Evolutionary conservation across 2,113 vertebrate species (phyloP).

Genomic region (Sphyrna mokarran): DNA sequence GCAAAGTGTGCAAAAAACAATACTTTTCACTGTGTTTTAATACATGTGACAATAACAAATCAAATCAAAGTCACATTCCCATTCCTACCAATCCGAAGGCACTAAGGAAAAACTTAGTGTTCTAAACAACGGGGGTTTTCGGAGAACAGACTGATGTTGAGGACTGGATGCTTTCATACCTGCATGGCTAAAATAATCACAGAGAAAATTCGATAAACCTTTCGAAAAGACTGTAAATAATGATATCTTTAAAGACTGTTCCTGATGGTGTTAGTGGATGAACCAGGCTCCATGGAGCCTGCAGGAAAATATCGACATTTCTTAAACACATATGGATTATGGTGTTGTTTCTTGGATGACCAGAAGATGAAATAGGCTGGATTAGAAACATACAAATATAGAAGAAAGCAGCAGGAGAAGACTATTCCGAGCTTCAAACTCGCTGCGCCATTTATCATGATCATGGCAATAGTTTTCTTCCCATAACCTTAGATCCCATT

Average conservation of each 20-base stretch:
- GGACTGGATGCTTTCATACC: neutral
- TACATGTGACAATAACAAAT: too few species aligned
- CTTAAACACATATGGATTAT: neutral
- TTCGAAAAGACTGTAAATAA: neutral
- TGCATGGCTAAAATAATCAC: neutral
- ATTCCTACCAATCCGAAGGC: neutral
- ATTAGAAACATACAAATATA: too few species aligned
- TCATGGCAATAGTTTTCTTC: too few species aligned
- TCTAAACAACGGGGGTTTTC: neutral
- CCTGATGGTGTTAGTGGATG: neutral
- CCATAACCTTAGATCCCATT: too few species aligned
- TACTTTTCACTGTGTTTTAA: too few species aligned
- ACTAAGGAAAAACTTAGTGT: neutral
- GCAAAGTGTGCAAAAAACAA: too few species aligned
- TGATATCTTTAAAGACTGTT: neutral
- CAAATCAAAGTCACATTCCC: too few species aligned
- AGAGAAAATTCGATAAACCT: neutral
- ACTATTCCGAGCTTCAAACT: too few species aligned
- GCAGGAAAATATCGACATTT: neutral
- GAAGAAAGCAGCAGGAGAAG: too few species aligned
- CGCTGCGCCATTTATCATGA: too few species aligned
- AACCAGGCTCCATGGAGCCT: neutral
- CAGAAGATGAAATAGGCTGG: too few species aligned
- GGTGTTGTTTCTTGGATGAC: neutral
- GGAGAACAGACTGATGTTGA: neutral